Conservation (phyloP, 1,140 invertebrate genomes). For the Drosophila arizonae region DNA sequence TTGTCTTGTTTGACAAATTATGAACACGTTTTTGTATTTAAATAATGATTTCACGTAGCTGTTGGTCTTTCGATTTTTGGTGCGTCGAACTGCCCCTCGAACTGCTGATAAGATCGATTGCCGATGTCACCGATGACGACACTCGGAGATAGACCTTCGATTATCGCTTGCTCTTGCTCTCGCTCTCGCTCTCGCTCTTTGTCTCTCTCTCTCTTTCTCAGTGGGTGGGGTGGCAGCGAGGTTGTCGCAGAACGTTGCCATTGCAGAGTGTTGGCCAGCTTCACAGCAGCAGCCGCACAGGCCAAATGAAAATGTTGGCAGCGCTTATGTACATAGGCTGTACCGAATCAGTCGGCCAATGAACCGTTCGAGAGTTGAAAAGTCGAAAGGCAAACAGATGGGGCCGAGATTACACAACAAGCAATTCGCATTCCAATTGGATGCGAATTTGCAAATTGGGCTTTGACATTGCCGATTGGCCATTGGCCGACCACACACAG, state of each 20-base stretch:
- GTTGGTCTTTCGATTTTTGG: slow-evolving; percentile 32
- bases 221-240: not conserved
- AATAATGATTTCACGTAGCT: slow-evolving; percentile 28
- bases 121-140: slow-evolving; percentile 14
- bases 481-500: slow-evolving; percentile 1
- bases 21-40: slow-evolving; percentile 57
- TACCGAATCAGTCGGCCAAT: not conserved
- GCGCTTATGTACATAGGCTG: slow-evolving; percentile 26
- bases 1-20: slow-evolving; percentile 55
- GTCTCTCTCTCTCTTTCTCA: not conserved
- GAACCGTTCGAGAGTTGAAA: slow-evolving; percentile 26
- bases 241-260: slow-evolving; percentile 1
- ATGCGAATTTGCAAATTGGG: slow-evolving; percentile 1
- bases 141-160: slow-evolving; percentile 22
- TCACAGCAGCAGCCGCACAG: not conserved
- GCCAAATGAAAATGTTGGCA: slow-evolving; percentile 11
- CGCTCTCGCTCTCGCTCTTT: not conserved
- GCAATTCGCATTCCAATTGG: slow-evolving; percentile 12
- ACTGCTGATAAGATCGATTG: slow-evolving; percentile 42
- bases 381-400: slow-evolving; percentile 20
- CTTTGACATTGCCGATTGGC: slow-evolving; percentile 9
- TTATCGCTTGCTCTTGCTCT: not conserved
- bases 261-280: slow-evolving; percentile 9
- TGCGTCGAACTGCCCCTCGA: slow-evolving; percentile 32
- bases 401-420: slow-evolving; percentile 2